Evolutionary conservation across 2,113 vertebrate species (phyloP).

Genomic region (Brachyhypopomus gauderio): DNA sequence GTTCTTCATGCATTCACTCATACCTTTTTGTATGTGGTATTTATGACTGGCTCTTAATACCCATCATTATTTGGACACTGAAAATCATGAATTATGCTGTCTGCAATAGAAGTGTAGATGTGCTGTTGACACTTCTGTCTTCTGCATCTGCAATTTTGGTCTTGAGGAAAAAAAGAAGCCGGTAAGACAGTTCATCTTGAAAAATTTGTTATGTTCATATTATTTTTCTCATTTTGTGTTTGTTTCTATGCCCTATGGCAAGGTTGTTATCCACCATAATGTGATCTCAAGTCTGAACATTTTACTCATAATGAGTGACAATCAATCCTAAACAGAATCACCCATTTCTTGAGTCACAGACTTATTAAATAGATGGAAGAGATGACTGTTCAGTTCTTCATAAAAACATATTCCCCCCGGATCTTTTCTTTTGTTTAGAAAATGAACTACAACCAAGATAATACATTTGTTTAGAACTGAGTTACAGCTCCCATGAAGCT

Average conservation of each 20-base stretch:
- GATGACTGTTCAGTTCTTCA: not conserved
- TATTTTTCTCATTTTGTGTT: not conserved
- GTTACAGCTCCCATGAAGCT: not conserved
- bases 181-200: too few relatives aligned
- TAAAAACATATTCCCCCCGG: not conserved
- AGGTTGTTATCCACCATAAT: not conserved
- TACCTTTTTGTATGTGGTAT: too few relatives aligned
- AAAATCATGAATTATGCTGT: too few relatives aligned
- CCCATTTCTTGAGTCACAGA: constrained; percentile 2
- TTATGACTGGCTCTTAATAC: too few relatives aligned
- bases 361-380: not conserved
- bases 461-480: not conserved
- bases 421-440: not conserved
- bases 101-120: too few relatives aligned
- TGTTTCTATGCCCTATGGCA: not conserved
- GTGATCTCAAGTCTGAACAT: not conserved
- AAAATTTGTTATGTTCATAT: too few relatives aligned
- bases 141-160: too few relatives aligned
- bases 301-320: not conserved
- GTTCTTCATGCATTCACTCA: too few relatives aligned
- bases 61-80: too few relatives aligned
- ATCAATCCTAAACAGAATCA: not conserved
- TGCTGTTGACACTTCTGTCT: too few relatives aligned
- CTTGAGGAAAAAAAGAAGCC: too few relatives aligned
- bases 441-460: not conserved